Base-by-base conservation (phyloP, 2,797 vertebrate genomes). In the Anabacerthia variegaticeps region DNA sequence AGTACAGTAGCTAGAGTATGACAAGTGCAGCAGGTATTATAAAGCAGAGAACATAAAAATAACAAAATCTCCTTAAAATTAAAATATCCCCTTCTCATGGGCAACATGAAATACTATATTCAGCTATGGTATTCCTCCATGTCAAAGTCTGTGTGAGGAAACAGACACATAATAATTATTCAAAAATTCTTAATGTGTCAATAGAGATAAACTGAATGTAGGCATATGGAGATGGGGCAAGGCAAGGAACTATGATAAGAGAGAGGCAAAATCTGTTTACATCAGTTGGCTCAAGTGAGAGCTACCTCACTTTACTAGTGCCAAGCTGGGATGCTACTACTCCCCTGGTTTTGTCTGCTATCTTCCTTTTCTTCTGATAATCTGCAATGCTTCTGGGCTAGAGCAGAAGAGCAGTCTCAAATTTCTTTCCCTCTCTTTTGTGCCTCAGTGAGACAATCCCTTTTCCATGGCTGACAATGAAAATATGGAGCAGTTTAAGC, bases 161-260 rank as follows among this genome's bases (percentile, higher is more conserved):
- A 76, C 3, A 55, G 9, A 49, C 6, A 12, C 32, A 21, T 23
- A 68, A 77, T 26, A 80, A 63, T 74, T 68, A 46, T 34, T 77
- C 2, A 77, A 54, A 89, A 77, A 56, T 30, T 34, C 4, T 20
- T 62, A 44, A 37, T 39, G 9, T 4, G 54, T 54, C 41, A 6
- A 2, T 52, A 92, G 58, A 68, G 20, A 48, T 77, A 61, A 91
- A 54, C 12, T 44, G 28, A 56, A 54, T 13, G 10, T 28, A 76
- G 7, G 7, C 12, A 26, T 26, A 22, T 19, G 4, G 32, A 63
- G n/a, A 59, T 14, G 23, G 10, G 6, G 2, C 14, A 81, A 82
- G 15, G 22, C 12, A n/a, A 1, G 1, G 21, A 68, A 24, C 14
- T 15, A 2, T 16, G 24, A 24, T 1, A 28, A 14, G 12, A 14